Evolutionary conservation across 1,140 invertebrate genomes (phyloP).

Genomic region (Sminthurinus signatus): DNA sequence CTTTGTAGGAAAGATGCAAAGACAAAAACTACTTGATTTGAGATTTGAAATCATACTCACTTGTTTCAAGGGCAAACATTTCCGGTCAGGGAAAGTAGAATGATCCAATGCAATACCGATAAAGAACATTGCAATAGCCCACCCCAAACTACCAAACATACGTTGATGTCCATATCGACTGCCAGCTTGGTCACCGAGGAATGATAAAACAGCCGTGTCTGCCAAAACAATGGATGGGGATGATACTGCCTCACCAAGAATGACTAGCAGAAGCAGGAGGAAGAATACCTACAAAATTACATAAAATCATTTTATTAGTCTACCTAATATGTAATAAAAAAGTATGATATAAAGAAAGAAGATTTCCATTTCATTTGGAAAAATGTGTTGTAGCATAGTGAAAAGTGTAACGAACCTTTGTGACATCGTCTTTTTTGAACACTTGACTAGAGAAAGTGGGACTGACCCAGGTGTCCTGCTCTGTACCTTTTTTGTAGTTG

Average conservation of each 20-base stretch:
- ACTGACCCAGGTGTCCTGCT: slow-evolving; percentile 72
- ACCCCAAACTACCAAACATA: slow-evolving; percentile 97
- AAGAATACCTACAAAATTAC: slow-evolving; percentile 66
- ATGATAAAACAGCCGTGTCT: slow-evolving; percentile 84
- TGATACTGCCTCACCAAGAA: slow-evolving; percentile 95
- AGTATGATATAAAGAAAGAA: too few species aligned
- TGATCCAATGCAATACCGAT: slow-evolving; percentile 97
- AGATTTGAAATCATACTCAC: too few species aligned
- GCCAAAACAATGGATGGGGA: slow-evolving; percentile 96
- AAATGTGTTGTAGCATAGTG: too few species aligned
- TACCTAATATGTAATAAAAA: too few species aligned
- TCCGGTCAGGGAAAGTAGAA: slow-evolving; percentile 71
- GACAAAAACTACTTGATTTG: too few species aligned
- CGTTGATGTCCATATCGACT: slow-evolving; percentile 87
- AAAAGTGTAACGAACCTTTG: slow-evolving; percentile 53
- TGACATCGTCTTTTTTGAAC: slow-evolving; percentile 67
- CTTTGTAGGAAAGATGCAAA: too few species aligned
- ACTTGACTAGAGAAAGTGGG: slow-evolving; percentile 73
- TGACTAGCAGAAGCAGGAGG: slow-evolving; percentile 78
- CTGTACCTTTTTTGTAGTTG: slow-evolving; percentile 67
- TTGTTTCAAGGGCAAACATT: slow-evolving; percentile 31
- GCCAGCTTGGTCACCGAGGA: slow-evolving; percentile 85
- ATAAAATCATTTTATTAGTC: not conserved
- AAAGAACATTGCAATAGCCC: slow-evolving; percentile 98
- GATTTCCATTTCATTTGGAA: too few species aligned